Base-by-base conservation (phyloP, 2,113 vertebrate species). In the Quiscalus mexicanus region DNA sequence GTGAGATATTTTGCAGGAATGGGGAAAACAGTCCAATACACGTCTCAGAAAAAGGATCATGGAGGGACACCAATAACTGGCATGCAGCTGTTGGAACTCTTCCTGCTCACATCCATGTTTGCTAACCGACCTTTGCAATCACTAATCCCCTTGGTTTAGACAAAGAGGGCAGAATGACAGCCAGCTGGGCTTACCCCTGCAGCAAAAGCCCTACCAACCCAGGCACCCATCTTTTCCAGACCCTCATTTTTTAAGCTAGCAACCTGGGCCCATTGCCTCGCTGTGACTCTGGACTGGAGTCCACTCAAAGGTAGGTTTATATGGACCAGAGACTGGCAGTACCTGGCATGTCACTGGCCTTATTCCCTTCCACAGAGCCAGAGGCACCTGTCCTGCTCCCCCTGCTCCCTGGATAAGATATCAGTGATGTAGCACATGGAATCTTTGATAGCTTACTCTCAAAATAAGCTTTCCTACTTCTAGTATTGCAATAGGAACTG, bases 361-460 rank as follows among this genome's bases (percentile, higher is more conserved):
- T 49, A 45, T 15, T 58, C 18, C 27, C 39, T 35, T 11, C 31
- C 11, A 28, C 5, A 35, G 19, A 69, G 49, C 27, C 41, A 10
- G 56, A 49, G 27, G 30, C 15, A 6, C 45, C 47, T 69, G 23
- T 33, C 52, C 44, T 15, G 16, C 42, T 35, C 6, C 17, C 39
- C 8, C 17, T 25, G 15, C 31, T 27, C 13, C 42, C 9, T 33
- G 10, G n/a, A 15, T 9, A n/a, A 74, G 17, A 27, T 11, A 27
- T 25, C 6, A 11, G 6, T 41, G 53, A 53, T 2, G 2, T 0
- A 74, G 7, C 13, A 58, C 27, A 39, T 0, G 8, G 33, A 87
- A 47, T 14, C 31, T 58, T 82, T 50, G 21, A 39, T 74, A 70
- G 10, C 27, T 87, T 42, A 15, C 15, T 82, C 47, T 67, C n/a